phyloP scores from a whole-genome alignment of 2,797 vertebrate genomes.

The Erithacus rubecula region DNA sequence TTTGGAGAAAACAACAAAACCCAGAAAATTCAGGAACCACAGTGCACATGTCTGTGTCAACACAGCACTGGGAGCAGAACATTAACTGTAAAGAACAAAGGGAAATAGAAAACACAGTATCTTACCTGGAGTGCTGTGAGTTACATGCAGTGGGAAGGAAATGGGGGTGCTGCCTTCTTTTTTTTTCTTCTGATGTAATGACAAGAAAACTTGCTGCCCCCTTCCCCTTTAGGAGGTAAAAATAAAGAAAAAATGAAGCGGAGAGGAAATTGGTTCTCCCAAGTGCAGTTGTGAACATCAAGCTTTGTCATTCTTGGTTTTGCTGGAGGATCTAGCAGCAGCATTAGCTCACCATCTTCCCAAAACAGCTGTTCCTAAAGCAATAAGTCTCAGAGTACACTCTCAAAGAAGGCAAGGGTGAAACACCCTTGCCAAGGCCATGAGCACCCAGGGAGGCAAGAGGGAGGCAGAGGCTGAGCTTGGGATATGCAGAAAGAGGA shows the following conservation, averaged over 20 bases:
- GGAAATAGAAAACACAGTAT: fast-evolving
- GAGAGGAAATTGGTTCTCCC: background rate
- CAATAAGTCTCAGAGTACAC: background rate
- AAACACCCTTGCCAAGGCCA: background rate
- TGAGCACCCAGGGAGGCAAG: background rate
- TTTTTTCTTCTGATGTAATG: background rate
- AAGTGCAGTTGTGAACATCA: background rate
- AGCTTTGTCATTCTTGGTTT: background rate
- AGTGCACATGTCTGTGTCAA: background rate
- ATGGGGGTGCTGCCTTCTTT: background rate
- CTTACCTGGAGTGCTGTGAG: background rate
- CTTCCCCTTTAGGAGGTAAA: conserved; percentile 30
- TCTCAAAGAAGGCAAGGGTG: background rate
- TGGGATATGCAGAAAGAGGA: background rate
- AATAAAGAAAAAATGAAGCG: background rate
- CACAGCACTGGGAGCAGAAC: background rate
- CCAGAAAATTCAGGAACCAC: background rate
- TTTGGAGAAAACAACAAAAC: background rate
- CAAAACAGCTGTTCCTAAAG: background rate
- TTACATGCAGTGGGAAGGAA: background rate
- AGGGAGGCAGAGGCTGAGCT: background rate
- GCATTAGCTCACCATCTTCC: background rate
- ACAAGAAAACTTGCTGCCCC: conserved; percentile 42
- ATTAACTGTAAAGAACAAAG: background rate
- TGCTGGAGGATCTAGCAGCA: background rate